phyloP scores from a whole-genome alignment of 2,888 invertebrate species.

The Oscheius sp. region DNA sequence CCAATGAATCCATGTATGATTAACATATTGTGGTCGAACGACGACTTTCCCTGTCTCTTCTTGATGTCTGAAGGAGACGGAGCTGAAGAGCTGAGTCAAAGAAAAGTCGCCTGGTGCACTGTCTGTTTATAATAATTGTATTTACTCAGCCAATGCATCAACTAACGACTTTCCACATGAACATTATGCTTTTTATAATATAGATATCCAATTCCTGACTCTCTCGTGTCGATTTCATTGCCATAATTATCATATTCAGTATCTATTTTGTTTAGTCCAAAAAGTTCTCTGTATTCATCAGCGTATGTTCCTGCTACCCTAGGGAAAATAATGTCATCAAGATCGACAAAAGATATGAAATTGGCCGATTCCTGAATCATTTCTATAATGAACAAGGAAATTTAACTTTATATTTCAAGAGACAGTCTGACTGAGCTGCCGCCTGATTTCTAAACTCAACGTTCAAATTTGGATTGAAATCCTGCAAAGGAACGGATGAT shows the following conservation, averaged over 20 bases:
- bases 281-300: conserved; percentile 36
- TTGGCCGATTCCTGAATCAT: conserved; percentile 41
- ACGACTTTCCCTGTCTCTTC: conserved; percentile 50
- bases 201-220: not conserved
- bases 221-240: not conserved
- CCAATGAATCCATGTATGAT: conserved; percentile 54
- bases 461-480: conserved; percentile 52
- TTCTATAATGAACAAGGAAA: not conserved
- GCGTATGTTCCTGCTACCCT: conserved; percentile 38
- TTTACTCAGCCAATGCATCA: too few relatives aligned
- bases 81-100: conserved; percentile 36
- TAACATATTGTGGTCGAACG: conserved; percentile 38
- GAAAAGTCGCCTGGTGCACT: conserved; percentile 36
- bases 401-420: conserved; percentile 43
- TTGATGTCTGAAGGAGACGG: conserved; percentile 7
- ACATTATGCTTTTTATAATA: conserved; percentile 21
- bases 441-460: conserved; percentile 54
- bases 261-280: not conserved
- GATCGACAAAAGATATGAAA: conserved; percentile 45
- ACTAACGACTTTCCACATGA: conserved; percentile 35
- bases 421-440: conserved; percentile 52
- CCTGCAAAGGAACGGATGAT: conserved; percentile 33
- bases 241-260: not conserved
- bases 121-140: not conserved
- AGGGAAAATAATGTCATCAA: conserved; percentile 50